Percentiles rank a stretch among this genome's conserved stretches.
Conservation (phyloP, 2,113 vertebrate genomes). For the Carlito syrichta region DNA sequence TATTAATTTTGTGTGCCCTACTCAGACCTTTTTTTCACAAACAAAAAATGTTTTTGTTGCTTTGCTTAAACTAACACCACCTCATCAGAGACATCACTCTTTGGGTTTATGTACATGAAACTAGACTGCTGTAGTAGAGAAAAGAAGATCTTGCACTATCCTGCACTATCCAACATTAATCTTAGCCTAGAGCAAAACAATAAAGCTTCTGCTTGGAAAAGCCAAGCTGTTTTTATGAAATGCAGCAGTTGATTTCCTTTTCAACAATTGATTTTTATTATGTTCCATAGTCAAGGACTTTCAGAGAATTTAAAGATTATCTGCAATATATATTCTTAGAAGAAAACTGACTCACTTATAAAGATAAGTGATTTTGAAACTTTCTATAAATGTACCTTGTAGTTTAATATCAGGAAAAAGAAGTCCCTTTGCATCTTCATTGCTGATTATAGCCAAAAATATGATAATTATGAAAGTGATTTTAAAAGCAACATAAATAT, state of each 20-base stretch:
- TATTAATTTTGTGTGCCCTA: constrained; percentile 76
- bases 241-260: constrained; percentile 71
- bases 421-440: background rate
- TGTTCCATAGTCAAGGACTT: constrained; percentile 62
- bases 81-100: constrained; percentile 33
- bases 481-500: background rate
- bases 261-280: constrained; percentile 76
- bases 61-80: constrained; percentile 66
- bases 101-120: constrained; percentile 50
- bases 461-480: background rate
- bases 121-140: background rate
- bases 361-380: constrained; percentile 54
- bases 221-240: constrained; percentile 58
- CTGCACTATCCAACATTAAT: constrained; percentile 34
- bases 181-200: constrained; percentile 70
- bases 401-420: constrained; percentile 63
- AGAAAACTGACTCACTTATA: constrained; percentile 55
- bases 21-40: constrained; percentile 60
- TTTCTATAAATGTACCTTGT: constrained; percentile 23
- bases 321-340: constrained; percentile 65
- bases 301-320: constrained; percentile 74
- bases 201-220: constrained; percentile 62
- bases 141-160: too few species aligned
- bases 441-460: constrained; percentile 46
- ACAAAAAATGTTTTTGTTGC: constrained; percentile 27